phyloP scores from a whole-genome alignment of 2,797 vertebrate genomes.

The Calcarius lapponicus region DNA sequence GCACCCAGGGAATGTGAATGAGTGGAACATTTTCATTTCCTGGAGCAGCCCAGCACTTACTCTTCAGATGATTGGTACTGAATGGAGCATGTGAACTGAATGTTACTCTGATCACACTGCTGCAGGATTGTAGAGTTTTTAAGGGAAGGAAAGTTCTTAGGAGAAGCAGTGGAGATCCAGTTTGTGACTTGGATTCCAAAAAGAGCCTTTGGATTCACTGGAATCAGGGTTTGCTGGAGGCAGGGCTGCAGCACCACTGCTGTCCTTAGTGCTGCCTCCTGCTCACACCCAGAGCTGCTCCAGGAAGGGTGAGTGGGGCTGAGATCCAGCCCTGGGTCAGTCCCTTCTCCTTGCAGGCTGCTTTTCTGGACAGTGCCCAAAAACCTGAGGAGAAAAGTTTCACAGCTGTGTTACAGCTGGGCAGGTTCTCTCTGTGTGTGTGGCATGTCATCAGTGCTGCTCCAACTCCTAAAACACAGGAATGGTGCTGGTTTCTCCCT shows the following conservation, averaged over 20 bases:
- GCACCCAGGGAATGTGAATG: background rate
- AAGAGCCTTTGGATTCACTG: background rate
- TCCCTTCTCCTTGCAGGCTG: background rate
- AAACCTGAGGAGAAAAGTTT: background rate
- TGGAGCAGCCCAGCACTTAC: too few relatives aligned
- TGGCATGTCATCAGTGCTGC: background rate
- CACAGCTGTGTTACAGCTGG: accelerated
- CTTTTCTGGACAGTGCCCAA: background rate
- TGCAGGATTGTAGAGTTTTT: background rate
- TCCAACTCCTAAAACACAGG: background rate
- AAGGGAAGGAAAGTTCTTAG: background rate
- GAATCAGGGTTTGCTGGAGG: background rate
- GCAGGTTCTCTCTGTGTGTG: background rate
- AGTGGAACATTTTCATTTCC: background rate
- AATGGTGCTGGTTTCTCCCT: background rate
- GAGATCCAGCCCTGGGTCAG: accelerated
- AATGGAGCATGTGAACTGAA: background rate
- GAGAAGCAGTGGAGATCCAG: background rate
- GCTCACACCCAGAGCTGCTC: background rate
- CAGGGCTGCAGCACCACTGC: background rate
- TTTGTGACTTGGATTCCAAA: background rate
- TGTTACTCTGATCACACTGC: background rate
- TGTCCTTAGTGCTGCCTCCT: background rate
- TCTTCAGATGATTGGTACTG: background rate
- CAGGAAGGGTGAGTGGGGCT: background rate